Percentiles rank a stretch among this genome's conserved stretches.
Evolutionary conservation across 1,140 invertebrate genomes (phyloP).

Genomic region (Piezodorus guildinii): DNA sequence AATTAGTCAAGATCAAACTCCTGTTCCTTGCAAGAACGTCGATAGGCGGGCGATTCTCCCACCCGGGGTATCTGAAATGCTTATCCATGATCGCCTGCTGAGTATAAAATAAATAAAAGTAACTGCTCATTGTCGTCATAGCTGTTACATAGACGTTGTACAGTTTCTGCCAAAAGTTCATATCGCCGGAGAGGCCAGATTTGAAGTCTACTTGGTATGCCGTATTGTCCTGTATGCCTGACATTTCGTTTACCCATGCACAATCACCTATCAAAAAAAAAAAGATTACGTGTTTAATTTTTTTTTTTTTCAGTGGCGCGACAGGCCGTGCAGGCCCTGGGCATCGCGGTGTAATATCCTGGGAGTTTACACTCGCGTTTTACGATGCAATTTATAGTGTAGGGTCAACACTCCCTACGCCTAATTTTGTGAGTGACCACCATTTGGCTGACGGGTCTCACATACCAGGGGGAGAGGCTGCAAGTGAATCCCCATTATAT

Average conservation of each 20-base stretch:
- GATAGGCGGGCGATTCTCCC: slow-evolving; percentile 33
- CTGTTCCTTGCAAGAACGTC: slow-evolving; percentile 28
- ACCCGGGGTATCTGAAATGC: background rate
- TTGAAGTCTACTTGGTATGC: background rate
- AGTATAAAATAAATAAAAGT: background rate
- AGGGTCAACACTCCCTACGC: no score
- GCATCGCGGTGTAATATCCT: no score
- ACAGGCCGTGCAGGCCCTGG: no score
- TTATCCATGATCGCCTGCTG: background rate
- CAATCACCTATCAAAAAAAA: no score
- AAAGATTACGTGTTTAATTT: no score
- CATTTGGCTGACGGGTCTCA: no score
- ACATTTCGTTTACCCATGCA: background rate
- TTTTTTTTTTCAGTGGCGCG: no score
- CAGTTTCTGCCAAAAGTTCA: slow-evolving; percentile 23
- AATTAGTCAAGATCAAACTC: slow-evolving; percentile 30
- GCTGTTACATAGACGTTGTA: slow-evolving; percentile 6
- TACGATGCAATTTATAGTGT: no score
- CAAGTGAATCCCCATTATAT: no score
- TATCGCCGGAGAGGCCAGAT: slow-evolving; percentile 19
- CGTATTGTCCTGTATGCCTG: background rate
- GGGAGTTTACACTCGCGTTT: no score
- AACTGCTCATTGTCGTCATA: background rate
- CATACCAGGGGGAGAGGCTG: no score
- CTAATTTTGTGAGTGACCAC: no score